phyloP scores from a whole-genome alignment of 2,888 invertebrate species.

The Chrysolina americana region DNA sequence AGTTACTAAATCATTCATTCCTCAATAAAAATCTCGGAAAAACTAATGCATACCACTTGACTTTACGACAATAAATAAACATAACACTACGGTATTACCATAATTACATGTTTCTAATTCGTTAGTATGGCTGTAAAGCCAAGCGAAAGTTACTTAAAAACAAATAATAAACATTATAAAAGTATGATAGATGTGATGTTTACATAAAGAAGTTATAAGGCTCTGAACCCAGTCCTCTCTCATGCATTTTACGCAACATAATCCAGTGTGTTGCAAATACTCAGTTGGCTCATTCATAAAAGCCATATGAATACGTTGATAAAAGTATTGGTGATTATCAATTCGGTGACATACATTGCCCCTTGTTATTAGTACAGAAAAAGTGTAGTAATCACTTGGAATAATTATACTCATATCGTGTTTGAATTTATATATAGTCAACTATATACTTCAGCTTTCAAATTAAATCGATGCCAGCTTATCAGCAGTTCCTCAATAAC shows the following conservation, averaged over 20 bases:
- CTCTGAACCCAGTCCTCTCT: constrained; percentile 11
- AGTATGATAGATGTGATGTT: constrained; percentile 25
- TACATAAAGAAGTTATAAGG: constrained; percentile 11
- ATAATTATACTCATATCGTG: background rate
- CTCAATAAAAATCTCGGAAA: background rate
- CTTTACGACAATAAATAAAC: background rate
- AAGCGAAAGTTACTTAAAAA: constrained; percentile 19
- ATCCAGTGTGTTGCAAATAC: constrained; percentile 3
- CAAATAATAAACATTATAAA: constrained; percentile 21
- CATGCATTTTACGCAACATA: constrained; percentile 18
- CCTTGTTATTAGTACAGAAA: background rate
- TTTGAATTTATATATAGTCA: background rate
- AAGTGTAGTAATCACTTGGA: background rate
- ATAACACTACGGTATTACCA: constrained; percentile 8
- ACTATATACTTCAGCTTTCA: too few species aligned
- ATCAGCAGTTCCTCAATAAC: too few species aligned
- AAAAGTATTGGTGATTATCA: constrained; percentile 2
- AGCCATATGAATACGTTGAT: background rate
- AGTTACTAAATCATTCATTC: background rate
- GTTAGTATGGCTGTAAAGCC: constrained; percentile 16
- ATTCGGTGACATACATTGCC: constrained; percentile 10
- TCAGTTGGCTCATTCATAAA: constrained; percentile 17
- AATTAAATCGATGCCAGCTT: too few species aligned
- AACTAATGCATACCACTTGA: background rate
- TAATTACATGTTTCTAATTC: constrained; percentile 14